These are phyloP conservation scores for Paramisgurnus dabryanus DNA, from an alignment of 2,113 vertebrate species.

Conservation along the genomic window DNA sequence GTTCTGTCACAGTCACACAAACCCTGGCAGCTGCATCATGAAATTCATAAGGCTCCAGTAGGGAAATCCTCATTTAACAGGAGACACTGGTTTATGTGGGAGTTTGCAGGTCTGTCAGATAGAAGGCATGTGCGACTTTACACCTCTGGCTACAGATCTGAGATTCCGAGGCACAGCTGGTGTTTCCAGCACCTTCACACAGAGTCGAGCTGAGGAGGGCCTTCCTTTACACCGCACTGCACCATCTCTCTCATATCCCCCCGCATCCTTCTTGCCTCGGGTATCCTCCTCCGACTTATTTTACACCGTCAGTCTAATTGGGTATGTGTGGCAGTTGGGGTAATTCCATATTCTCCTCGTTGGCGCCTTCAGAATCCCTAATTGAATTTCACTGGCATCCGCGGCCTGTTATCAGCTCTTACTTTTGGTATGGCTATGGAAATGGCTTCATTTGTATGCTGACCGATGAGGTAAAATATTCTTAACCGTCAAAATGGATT, in stretches of 20 bases:
- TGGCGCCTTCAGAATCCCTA: conserved; percentile 49
- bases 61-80: conserved; percentile 1
- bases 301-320: conserved; percentile 52
- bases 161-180: neutral
- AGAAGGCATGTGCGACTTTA: conserved; percentile 9
- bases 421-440: conserved; percentile 53
- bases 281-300: conserved; percentile 32
- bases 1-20: neutral
- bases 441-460: conserved; percentile 58
- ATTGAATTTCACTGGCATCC: conserved; percentile 58
- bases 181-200: conserved; percentile 1
- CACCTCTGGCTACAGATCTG: conserved; percentile 17
- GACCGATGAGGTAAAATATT: conserved; percentile 51
- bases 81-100: neutral
- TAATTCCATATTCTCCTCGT: conserved; percentile 59
- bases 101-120: neutral
- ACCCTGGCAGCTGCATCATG: neutral
- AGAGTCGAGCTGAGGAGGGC: neutral
- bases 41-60: neutral
- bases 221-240: neutral
- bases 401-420: conserved; percentile 46
- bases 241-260: conserved; percentile 22
- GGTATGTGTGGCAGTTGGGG: conserved; percentile 40
- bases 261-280: conserved; percentile 19
- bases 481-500: conserved; percentile 57